These are phyloP conservation scores for Neomonachus schauinslandi DNA, from an alignment of 2,113 vertebrate species.

Conservation along the genomic window DNA sequence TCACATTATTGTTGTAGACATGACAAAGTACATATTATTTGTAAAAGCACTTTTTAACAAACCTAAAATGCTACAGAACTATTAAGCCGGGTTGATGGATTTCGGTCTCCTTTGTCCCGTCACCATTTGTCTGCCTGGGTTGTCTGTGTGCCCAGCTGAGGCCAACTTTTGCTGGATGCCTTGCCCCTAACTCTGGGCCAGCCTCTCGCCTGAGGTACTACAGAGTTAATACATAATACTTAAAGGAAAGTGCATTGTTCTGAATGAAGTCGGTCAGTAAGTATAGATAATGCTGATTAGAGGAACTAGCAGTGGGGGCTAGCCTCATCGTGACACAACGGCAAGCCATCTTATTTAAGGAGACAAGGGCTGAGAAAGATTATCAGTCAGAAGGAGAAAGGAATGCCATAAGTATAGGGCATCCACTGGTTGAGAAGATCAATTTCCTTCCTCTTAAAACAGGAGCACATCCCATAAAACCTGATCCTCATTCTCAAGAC, in stretches of 20 bases:
- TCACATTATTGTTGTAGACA: background rate
- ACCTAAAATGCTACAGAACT: no score
- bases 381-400: background rate
- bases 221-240: background rate
- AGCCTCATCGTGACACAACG: background rate
- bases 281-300: background rate
- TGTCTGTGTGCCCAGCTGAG: background rate
- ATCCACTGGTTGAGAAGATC: background rate
- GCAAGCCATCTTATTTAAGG: background rate
- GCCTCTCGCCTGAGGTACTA: background rate
- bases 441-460: background rate
- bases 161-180: background rate
- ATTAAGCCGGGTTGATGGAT: no score
- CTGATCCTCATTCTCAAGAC: background rate
- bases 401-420: background rate
- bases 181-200: no score
- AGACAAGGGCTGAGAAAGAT: background rate
- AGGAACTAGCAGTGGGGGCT: background rate
- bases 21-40: background rate
- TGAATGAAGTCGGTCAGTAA: conserved; percentile 35
- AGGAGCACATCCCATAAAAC: background rate
- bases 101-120: background rate
- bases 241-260: background rate
- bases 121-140: background rate
- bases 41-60: background rate